A percentile compares a stretch with the other conserved stretches of the same genome.
These are phyloP conservation scores for Odontesthes bonariensis DNA, from an alignment of 2,113 vertebrate species.

Conservation along the genomic window DNA sequence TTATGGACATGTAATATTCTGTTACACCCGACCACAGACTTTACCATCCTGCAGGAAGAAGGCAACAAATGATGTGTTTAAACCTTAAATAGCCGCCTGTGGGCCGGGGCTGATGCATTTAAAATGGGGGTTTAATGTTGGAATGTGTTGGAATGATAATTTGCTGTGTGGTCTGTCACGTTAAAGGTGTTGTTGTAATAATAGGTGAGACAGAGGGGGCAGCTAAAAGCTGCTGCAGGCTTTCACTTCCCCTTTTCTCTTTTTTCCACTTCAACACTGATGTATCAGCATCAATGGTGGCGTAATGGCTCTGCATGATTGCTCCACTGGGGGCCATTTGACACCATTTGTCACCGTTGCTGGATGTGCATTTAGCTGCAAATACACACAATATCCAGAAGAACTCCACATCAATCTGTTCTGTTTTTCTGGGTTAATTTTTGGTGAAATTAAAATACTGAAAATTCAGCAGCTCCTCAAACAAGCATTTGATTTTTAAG, in stretches of 20 bases:
- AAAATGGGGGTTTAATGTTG: background rate
- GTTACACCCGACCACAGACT: too few relatives aligned
- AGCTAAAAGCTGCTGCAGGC: conserved; percentile 19
- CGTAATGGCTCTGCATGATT: conserved; percentile 4
- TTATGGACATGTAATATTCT: too few relatives aligned
- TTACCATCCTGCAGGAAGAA: too few relatives aligned
- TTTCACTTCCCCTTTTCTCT: conserved; percentile 10
- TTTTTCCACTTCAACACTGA: conserved; percentile 28
- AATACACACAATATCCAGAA: conserved; percentile 4
- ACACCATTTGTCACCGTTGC: conserved; percentile 23
- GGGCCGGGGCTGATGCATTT: background rate
- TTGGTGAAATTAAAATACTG: background rate
- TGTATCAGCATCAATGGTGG: conserved; percentile 17
- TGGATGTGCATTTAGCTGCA: background rate
- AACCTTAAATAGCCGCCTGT: background rate
- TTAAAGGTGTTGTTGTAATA: conserved; percentile 14
- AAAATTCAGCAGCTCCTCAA: background rate
- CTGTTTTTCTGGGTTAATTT: background rate
- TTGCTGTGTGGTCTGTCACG: background rate
- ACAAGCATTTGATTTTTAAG: background rate
- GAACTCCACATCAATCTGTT: background rate
- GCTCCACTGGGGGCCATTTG: conserved; percentile 39
- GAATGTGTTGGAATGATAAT: background rate
- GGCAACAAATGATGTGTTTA: too few relatives aligned
- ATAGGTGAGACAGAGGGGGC: conserved; percentile 10